Evolutionary conservation across 2,797 vertebrate species (phyloP), one percentile per base, ranked within the genome.

Genomic region (Falco cherrug): DNA sequence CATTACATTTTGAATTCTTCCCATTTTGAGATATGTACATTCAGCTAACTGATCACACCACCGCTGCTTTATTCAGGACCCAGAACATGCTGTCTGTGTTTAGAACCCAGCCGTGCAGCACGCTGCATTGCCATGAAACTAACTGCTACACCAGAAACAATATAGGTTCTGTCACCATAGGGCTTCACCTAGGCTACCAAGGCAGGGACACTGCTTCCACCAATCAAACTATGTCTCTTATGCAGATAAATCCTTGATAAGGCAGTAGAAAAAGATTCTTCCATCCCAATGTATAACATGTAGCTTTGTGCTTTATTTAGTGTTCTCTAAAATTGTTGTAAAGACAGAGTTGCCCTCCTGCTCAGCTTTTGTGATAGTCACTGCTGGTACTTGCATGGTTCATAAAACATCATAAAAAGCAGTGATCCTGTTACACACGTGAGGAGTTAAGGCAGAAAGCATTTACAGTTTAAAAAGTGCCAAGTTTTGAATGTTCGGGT

Each of bases 121-220:
- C 14, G 13, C 0, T 25, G n/a, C 75, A 39, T 4, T 82, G 25
- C 47, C n/a, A 11, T 6, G 10, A 79, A 82, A 85, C 15, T 16
- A 63, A 60, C 1, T 6, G 41, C n/a, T 29, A 37, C 31, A 43
- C 13, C 41, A 76, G 50, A 68, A 61, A 76, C 41, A 47, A 22
- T 0, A n/a, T 0, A 10, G 45, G 39, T 43, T 16, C 10, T 60
- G n/a, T 10, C 71, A 39, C 25, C n/a, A 10, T 0, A 37, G 24
- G 28, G 31, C 26, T 68, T 53, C 47, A 51, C 33, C n/a, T 1
- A 7, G 22, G 61, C 61, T 75, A 59, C 41, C 1, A 1, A 73
- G 10, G n/a, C n/a, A 73, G 18, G 7, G 43, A 80, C 22, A 21
- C 59, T 69, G 37, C 39, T 77, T 63, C 47, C 39, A 61, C 37